Evolutionary conservation across 1,140 invertebrate species (phyloP).

Genomic region (Drosophila malerkotliana): DNA sequence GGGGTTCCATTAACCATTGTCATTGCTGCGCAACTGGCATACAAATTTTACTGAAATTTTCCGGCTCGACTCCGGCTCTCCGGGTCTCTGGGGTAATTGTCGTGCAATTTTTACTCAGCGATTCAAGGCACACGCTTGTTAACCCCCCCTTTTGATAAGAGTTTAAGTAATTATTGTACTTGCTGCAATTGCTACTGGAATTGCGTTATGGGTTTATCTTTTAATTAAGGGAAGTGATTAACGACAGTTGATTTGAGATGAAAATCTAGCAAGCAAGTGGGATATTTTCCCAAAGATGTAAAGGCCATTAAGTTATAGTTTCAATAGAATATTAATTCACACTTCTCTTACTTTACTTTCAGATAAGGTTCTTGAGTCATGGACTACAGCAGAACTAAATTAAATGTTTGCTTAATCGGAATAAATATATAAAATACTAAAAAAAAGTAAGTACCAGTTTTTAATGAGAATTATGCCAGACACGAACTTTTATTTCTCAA

Average conservation of each 20-base stretch:
- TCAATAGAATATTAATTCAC: no score
- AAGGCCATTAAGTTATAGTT: not conserved
- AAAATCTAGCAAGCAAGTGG: not conserved
- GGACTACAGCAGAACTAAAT: conserved; percentile 31
- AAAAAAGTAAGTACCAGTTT: conserved; percentile 21
- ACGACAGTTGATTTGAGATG: not conserved
- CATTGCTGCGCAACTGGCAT: conserved; percentile 53
- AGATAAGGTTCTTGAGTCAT: conserved; percentile 12
- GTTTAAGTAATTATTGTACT: conserved; percentile 22
- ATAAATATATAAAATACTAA: conserved; percentile 21
- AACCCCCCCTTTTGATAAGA: conserved; percentile 33
- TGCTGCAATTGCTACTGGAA: conserved; percentile 10
- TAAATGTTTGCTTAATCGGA: conserved; percentile 9
- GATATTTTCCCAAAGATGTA: no score
- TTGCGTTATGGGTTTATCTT: conserved; percentile 32
- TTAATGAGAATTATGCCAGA: not conserved
- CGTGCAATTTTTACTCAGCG: conserved; percentile 43
- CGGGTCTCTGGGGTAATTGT: conserved; percentile 57
- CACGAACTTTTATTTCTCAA: not conserved
- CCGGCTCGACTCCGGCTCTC: conserved; percentile 36
- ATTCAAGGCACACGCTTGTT: conserved; percentile 50
- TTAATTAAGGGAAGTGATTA: conserved; percentile 44
- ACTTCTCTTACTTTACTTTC: not conserved
- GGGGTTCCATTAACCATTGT: conserved; percentile 42
- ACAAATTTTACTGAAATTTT: conserved; percentile 54